Conservation (phyloP, 2,113 vertebrate genomes). For the Mesoclemmys tuberculata region DNA sequence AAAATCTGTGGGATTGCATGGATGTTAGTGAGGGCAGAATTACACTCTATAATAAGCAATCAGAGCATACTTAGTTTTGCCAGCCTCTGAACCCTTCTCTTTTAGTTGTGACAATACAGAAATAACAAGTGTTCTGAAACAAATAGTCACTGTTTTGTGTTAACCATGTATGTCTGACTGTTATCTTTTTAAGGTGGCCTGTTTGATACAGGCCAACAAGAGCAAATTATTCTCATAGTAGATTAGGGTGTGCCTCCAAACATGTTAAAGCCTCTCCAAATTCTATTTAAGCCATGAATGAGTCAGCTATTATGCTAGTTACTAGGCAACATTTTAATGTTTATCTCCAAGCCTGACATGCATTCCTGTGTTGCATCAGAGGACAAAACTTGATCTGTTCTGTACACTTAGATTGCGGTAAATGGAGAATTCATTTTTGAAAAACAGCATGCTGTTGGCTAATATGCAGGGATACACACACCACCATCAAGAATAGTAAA, state of each 20-base stretch:
- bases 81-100: neutral
- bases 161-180: rapidly evolving
- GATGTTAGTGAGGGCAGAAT: neutral
- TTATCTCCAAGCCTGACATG: slow-evolving; percentile 50
- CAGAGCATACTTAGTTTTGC: neutral
- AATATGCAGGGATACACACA: rapidly evolving
- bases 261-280: neutral
- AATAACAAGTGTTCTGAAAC: neutral
- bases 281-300: neutral
- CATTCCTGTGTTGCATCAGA: neutral
- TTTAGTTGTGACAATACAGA: neutral
- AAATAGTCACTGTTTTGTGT: neutral
- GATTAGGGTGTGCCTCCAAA: neutral
- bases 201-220: rapidly evolving
- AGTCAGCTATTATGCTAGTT: slow-evolving; percentile 29
- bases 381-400: neutral
- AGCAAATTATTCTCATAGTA: rapidly evolving
- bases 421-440: rapidly evolving
- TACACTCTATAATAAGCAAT: neutral
- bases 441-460: rapidly evolving
- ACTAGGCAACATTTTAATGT: slow-evolving; percentile 68
- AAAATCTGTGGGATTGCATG: neutral
- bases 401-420: neutral
- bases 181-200: neutral
- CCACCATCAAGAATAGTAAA: rapidly evolving